These are phyloP conservation scores for Thalassophryne amazonica DNA, from an alignment of 2,797 vertebrate genomes.

Conservation along the genomic window DNA sequence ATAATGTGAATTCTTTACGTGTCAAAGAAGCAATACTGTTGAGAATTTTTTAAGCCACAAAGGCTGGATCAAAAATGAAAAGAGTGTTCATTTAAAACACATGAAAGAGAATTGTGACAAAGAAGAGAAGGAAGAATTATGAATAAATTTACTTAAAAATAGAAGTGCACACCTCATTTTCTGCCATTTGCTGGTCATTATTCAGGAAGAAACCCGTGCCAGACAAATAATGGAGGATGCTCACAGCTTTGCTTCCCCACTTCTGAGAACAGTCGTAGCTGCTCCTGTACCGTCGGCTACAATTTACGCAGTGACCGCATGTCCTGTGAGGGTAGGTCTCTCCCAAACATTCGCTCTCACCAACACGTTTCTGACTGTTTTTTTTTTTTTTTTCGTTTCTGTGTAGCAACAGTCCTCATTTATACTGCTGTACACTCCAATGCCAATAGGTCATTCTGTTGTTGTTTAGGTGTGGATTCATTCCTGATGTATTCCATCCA, in stretches of 20 bases:
- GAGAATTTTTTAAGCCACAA: too few relatives aligned
- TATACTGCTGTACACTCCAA: too few relatives aligned
- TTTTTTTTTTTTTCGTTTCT: background rate
- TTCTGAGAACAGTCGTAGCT: conserved; percentile 91
- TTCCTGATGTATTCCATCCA: conserved; percentile 98
- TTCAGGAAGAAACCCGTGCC: conserved; percentile 92
- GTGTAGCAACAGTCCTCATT: too few relatives aligned
- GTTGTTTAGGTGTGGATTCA: conserved; percentile 86
- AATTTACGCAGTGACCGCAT: conserved; percentile 90
- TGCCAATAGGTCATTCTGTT: conserved; percentile 1
- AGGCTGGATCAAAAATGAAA: too few relatives aligned
- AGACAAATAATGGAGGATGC: conserved; percentile 93
- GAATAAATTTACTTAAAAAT: background rate
- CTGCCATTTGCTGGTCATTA: conserved; percentile 4
- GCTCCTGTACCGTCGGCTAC: conserved; percentile 94
- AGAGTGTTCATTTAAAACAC: too few relatives aligned
- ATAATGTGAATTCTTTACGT: too few relatives aligned
- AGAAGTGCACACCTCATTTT: background rate
- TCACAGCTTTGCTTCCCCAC: conserved; percentile 96
- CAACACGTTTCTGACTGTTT: background rate
- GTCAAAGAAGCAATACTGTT: too few relatives aligned
- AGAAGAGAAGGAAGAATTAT: too few relatives aligned
- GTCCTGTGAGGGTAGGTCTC: conserved; percentile 87
- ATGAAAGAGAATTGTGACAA: too few relatives aligned
- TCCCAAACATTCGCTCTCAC: background rate